Conservation (phyloP, 2,113 vertebrate genomes). For the Aptenodytes patagonicus region DNA sequence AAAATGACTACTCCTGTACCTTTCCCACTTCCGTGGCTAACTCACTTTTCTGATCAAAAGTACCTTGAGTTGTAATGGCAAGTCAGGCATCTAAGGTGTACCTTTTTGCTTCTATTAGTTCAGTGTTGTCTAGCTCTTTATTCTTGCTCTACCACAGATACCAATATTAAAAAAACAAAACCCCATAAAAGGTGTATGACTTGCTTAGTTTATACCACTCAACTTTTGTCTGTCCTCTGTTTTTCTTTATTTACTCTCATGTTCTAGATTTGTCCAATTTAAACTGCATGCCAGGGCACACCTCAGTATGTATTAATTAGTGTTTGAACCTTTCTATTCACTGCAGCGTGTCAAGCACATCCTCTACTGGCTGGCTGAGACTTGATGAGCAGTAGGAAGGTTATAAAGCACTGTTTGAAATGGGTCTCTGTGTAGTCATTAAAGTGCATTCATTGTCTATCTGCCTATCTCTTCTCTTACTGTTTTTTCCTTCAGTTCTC, state of each 20-base stretch:
- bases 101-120: neutral
- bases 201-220: neutral
- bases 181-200: neutral
- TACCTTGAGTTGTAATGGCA: neutral
- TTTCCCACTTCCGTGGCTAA: neutral
- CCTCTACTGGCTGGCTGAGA: neutral
- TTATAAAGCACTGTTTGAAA: slow-evolving; percentile 30
- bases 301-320: neutral
- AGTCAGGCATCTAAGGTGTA: neutral
- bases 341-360: slow-evolving; percentile 2
- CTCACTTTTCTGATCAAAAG: neutral
- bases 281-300: neutral
- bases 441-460: slow-evolving; percentile 6
- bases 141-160: neutral
- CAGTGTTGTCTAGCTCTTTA: neutral
- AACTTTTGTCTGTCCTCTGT: neutral
- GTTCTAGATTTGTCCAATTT: neutral
- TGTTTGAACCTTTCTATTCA: slow-evolving; percentile 16
- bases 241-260: neutral
- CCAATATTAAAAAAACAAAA: neutral
- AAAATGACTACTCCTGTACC: neutral
- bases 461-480: neutral
- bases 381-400: neutral
- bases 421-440: slow-evolving; percentile 11
- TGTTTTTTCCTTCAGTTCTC: slow-evolving; percentile 25